Base-by-base conservation (phyloP, 2,113 vertebrate species). In the Oncorhynchus kisutch region DNA sequence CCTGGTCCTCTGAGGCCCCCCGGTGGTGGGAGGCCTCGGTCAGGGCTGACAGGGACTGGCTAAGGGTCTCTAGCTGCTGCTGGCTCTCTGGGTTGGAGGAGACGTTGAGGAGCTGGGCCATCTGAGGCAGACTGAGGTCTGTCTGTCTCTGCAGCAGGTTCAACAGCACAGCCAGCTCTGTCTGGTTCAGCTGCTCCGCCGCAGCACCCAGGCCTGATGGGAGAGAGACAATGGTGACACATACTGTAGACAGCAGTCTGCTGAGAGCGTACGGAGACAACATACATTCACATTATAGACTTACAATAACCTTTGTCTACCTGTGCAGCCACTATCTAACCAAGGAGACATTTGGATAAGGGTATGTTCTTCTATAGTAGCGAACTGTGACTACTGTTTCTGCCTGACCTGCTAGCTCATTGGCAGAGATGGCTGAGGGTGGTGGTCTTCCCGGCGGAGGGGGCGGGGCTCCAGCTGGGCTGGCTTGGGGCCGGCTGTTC, bases 61-160 rank as follows among this genome's bases (percentile, higher is more conserved):
- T 97, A 81, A 99, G 94, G 79, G 91, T 91, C 83, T 96, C 95
- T 85, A 96, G 92, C 90, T 96, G 96, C 62, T 94, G 94, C 85
- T 96, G 95, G 81, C 94, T 95, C 86, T 99, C 97, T 29, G 94
- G 93, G 76, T 96, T 96, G 59, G 59, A 62, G 67, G 96, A 94
- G 18, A 96, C 94, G 16, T 96, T 96, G 78, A 98, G 93, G 84
- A 98, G 94, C 90, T 98, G 96, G 1, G 96, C 96, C 93, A 98
- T 96, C 85, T 98, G 98, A 9, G 96, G 92, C 77, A 98, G 92
- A 70, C 93, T 98, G 84, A 98, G 92, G 84, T 99, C 96, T 0
- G 96, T 95, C 89, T 99, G 98, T 84, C 97, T 96, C 92, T 99
- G 98, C 78, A 99, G 95, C 86, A 99, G 93, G 90, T 99, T 99